Conservation (phyloP, 1,140 invertebrate species). For the Leptoteleia sp. region DNA sequence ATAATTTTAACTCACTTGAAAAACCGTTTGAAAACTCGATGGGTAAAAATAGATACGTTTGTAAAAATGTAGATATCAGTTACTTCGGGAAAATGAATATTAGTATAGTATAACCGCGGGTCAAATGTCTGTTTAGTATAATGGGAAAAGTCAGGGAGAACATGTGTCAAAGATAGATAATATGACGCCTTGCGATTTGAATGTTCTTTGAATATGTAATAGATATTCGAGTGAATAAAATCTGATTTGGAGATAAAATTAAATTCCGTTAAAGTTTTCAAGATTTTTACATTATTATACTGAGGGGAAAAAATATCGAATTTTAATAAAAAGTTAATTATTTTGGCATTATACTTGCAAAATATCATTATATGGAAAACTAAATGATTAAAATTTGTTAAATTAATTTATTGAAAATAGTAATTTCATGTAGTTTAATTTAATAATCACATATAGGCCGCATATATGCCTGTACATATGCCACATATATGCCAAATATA, state of each 20-base stretch:
- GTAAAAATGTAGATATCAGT: slow-evolving; percentile 43
- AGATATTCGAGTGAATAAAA: slow-evolving; percentile 32
- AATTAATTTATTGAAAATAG: no score
- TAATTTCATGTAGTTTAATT: no score
- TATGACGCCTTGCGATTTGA: slow-evolving; percentile 25
- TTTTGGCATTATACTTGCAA: no score
- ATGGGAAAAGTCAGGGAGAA: slow-evolving; percentile 51
- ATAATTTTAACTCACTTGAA: slow-evolving; percentile 5
- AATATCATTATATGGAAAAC: no score
- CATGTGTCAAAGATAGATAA: slow-evolving; percentile 48
- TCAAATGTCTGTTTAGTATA: slow-evolving; percentile 42
- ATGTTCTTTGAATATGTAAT: slow-evolving; percentile 37
- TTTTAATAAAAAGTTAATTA: no score
- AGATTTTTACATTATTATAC: no score
- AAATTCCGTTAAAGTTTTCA: neutral
- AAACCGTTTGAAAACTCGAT: slow-evolving; percentile 5
- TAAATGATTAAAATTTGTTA: no score
- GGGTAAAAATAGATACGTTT: slow-evolving; percentile 8
- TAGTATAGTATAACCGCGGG: slow-evolving; percentile 35
- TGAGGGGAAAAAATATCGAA: no score
- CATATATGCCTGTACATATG: no score
- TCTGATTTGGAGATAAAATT: neutral
- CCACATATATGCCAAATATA: no score
- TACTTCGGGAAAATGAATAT: slow-evolving; percentile 45
- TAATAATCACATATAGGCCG: no score